Evolutionary conservation across 2,888 invertebrate genomes (phyloP).

Genomic region (Andrena haemorrhoa): DNA sequence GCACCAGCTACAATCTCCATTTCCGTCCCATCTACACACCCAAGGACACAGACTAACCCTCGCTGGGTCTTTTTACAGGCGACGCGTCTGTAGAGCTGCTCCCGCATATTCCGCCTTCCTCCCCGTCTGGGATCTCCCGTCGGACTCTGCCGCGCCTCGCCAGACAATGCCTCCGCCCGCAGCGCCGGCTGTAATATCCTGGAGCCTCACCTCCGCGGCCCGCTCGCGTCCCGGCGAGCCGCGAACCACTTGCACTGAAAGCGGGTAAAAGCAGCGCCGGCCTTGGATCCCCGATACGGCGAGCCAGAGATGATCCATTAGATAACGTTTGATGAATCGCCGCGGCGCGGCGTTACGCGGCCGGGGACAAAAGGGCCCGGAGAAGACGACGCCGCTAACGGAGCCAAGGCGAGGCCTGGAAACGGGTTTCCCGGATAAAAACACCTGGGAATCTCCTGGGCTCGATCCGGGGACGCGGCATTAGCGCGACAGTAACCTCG

Average conservation of each 20-base stretch:
- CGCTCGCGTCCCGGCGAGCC: background rate
- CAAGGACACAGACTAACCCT: constrained; percentile 25
- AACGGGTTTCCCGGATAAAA: constrained; percentile 11
- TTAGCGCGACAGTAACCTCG: constrained; percentile 13
- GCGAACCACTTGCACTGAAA: constrained; percentile 30
- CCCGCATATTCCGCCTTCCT: constrained; percentile 10
- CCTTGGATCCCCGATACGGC: constrained; percentile 43
- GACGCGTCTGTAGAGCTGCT: background rate
- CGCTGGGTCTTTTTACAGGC: constrained; percentile 17
- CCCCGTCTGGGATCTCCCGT: constrained; percentile 19
- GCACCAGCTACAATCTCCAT: background rate
- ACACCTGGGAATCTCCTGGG: constrained; percentile 23
- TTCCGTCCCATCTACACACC: background rate
- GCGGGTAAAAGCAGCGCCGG: constrained; percentile 29
- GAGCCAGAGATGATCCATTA: constrained; percentile 29
- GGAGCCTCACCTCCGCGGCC: constrained; percentile 13
- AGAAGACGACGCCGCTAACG: background rate
- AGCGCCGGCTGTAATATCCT: constrained; percentile 41
- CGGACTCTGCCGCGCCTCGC: constrained; percentile 14
- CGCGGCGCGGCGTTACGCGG: constrained; percentile 1
- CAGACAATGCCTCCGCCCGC: constrained; percentile 43
- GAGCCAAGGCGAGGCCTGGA: constrained; percentile 15
- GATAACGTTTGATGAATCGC: constrained; percentile 40
- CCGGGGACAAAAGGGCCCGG: constrained; percentile 18
- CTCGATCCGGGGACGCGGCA: constrained; percentile 13